phyloP scores from a whole-genome alignment of 2,797 vertebrate genomes.

The Macroramphosus scolopax region DNA sequence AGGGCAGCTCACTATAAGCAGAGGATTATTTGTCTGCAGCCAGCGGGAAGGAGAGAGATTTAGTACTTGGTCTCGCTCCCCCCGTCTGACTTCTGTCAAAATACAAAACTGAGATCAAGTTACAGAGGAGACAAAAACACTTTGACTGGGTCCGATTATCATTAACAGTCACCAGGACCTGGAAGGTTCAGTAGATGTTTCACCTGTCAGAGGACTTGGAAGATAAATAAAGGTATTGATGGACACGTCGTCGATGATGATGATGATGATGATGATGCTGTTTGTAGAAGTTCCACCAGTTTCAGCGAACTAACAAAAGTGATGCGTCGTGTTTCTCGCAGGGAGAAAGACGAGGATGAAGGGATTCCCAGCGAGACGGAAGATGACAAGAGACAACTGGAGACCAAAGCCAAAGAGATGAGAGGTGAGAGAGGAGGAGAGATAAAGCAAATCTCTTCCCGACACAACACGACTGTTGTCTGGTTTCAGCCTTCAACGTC shows the following conservation, averaged over 20 bases:
- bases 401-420: constrained; percentile 88
- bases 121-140: constrained; percentile 29
- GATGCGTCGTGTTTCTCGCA: constrained; percentile 63
- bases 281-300: too few relatives aligned
- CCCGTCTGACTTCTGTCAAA: constrained; percentile 47
- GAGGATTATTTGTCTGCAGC: constrained; percentile 67
- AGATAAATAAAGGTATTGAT: too few relatives aligned
- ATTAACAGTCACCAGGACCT: too few relatives aligned
- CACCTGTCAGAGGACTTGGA: too few relatives aligned
- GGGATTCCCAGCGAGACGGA: constrained; percentile 95
- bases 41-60: constrained; percentile 59
- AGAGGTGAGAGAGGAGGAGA: constrained; percentile 80
- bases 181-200: too few relatives aligned
- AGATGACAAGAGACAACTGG: constrained; percentile 89
- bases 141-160: too few relatives aligned
- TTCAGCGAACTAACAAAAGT: too few relatives aligned
- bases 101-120: constrained; percentile 42
- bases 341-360: constrained; percentile 96
- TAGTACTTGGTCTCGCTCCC: constrained; percentile 25
- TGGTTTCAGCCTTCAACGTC: neutral
- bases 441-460: neutral
- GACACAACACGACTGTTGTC: too few relatives aligned
- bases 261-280: too few relatives aligned
- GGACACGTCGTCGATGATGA: too few relatives aligned
- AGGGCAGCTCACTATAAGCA: constrained; percentile 65